Base-by-base conservation (phyloP, 2,888 invertebrate genomes). In the Nephrocerus scutellatus region DNA sequence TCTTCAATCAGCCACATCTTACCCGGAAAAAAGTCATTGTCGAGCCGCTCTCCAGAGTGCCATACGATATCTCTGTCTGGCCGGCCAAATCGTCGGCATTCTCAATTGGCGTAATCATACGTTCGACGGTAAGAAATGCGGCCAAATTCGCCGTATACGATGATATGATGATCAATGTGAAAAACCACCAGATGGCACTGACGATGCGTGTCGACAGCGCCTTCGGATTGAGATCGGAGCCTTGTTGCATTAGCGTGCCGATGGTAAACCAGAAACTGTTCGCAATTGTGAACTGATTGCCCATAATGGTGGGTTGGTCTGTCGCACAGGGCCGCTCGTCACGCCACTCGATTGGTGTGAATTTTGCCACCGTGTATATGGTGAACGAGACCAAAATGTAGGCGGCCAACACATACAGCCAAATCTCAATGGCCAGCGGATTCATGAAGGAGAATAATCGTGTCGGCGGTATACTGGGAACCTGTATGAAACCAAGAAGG, bases 21-120 rank as follows among this genome's bases (percentile, higher is more conserved):
- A 89, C 90, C 72, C 90, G 76, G 68, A 98, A 98, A 69, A 98
- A 98, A 0, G 91, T 90, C 90, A 92, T 92, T 0, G 97, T 97
- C 15, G 92, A 90, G 0, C 97, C 97, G 1, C 89, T 87, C 55
- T 83, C 84, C 2, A 97, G 72, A 0, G 95, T 93, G 1, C 97
- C 98, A 58, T 97, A 98, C 13, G 85, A 77, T 48, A 98, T 93
- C 41, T 84, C 84, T 6, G 80, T 88, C 72, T 89, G 88, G 24
- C 79, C 77, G 2, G 84, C 84, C 44, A 91, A 72, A 66, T 90
- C 91, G 53, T 88, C 87, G 0, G 86, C 84, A 59, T 80, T 82
- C 62, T 89, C 82, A 37, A 90, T 89, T 0, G 88, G 87, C 20
- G 87, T 84, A 31, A 82, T 83, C 85, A 88, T 86, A 38, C 88